Evolutionary conservation across 92 coral and sea anemone species (phyloP), one percentile per base, ranked within the genome.

Genomic region (Parazoanthus swiftii): DNA sequence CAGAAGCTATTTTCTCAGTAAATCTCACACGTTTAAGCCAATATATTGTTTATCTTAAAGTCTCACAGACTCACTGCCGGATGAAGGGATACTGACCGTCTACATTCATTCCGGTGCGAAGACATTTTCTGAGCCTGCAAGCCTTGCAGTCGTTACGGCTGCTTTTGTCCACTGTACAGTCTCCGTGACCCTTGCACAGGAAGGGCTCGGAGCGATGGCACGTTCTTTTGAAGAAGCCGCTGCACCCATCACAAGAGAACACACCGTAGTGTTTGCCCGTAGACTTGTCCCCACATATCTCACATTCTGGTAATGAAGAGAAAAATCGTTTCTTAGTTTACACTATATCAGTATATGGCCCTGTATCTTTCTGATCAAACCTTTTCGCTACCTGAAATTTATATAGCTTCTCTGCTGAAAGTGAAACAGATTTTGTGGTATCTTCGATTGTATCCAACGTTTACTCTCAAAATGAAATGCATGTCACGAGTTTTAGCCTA

Each of bases 201-300:
- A 96, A 97, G 71, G 98, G 98, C 50, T 92, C 95, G 4, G 95
- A n/a, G 33, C 99, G 95, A 48, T 98, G 98, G 44, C 94, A 93
- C 21, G 99, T 93, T 33, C 99, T 92, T 85, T 97, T 97, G 91
- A 93, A 97, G 86, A 97, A 97, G 0, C 99, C 99, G 71, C 98
- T 95, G 89, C 99, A 97, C 3, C 99, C 99, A 89, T 97, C 99
- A 74, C 99, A 97, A 0, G 96, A 90, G 92, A 89, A 95, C 26
- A 95, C 98, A 9, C 99, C 99, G 80, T 97, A 97, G 46, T 97
- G 99, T 74, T 95, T 97, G 11, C 99, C 99, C 8, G 98, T 97
- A 8, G 97, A 95, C 29, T 88, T 93, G 89, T 97, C 99, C 0
- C 98, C 96, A 83, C 99, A 97, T 38, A 97, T 98, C 76, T 91